A percentile compares a stretch with the other conserved stretches of the same genome.
These are phyloP conservation scores for Muntiacus reevesi DNA, from an alignment of 2,113 vertebrate genomes.

Conservation along the genomic window DNA sequence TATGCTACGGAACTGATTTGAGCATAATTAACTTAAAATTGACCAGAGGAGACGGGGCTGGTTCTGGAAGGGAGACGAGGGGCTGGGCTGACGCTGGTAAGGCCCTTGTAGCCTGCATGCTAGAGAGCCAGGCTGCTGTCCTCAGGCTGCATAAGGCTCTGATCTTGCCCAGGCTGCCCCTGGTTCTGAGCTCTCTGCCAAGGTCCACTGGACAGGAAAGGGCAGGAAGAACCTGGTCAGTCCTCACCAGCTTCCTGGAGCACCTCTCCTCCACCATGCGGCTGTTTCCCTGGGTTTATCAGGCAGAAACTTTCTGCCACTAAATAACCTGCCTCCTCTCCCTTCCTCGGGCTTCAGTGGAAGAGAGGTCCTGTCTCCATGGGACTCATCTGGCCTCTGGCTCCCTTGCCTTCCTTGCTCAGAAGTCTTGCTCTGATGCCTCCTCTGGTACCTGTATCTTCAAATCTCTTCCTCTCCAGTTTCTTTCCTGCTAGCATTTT, in stretches of 20 bases:
- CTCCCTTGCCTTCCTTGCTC: neutral
- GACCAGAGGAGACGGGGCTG: neutral
- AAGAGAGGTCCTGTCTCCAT: neutral
- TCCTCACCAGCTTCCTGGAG: neutral
- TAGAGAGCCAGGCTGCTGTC: neutral
- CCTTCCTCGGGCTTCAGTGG: neutral
- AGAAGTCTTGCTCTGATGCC: neutral
- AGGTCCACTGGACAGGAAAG: neutral
- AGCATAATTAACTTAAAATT: neutral
- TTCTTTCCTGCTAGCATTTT: neutral
- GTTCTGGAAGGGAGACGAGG: neutral
- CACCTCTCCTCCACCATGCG: neutral
- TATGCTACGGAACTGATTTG: neutral
- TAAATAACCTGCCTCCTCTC: neutral
- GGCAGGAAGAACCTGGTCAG: too few species aligned
- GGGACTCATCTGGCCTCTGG: neutral
- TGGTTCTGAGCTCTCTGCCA: neutral
- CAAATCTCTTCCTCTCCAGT: neutral
- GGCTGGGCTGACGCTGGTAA: neutral
- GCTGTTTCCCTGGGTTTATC: neutral
- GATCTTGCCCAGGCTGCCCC: neutral
- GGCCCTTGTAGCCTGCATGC: neutral
- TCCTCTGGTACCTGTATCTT: neutral
- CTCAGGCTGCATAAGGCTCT: neutral
- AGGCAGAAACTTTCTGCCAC: neutral